Evolutionary conservation across 2,797 vertebrate genomes (phyloP), one percentile per base, ranked within the genome.

Genomic region (Rhinatrema bivittatum): DNA sequence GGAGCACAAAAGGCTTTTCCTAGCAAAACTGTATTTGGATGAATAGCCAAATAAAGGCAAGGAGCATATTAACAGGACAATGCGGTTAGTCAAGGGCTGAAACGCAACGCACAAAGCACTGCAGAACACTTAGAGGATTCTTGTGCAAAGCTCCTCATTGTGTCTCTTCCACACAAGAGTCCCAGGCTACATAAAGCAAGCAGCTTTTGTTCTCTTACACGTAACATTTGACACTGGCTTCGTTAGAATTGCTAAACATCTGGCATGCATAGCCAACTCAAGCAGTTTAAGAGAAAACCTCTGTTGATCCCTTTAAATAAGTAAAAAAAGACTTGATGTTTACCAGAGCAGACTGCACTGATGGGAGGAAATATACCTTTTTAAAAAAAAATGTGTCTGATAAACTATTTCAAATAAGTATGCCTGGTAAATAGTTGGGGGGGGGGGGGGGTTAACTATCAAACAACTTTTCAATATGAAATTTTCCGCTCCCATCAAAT

Each of bases 61-160:
- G 70, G 76, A 59, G 69, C 76, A 76, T 76, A 87, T 87, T 87
- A 85, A 86, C 86, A 84, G 87, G 71, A 81, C 80, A 82, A 79
- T 85, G 75, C 60, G 76, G 74, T 84, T 82, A 81, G 79, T 78
- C 57, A 72, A 76, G 83, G 54, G 52, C 67, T 76, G 51, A 82
- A 77, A 81, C 85, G 81, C 71, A 84, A 62, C 72, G 68, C 72
- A 76, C 84, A 33, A 84, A 84, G 83, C 22, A 10, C 14, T 7
- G 24, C 27, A 21, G 18, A 32, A 33, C 19, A 35, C 31, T 33
- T 24, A 33, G 24, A 20, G 31, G 26, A 34, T 39, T 36, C 40
- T 8, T 18, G 36, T 18, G 28, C 23, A 25, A 16, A 29, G 29
- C 23, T 14, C 15, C 46, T 30, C 58, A 47, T 47, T 47, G 38